Evolutionary conservation across 2,888 invertebrate genomes (phyloP).

Genomic region (Automeris io): DNA sequence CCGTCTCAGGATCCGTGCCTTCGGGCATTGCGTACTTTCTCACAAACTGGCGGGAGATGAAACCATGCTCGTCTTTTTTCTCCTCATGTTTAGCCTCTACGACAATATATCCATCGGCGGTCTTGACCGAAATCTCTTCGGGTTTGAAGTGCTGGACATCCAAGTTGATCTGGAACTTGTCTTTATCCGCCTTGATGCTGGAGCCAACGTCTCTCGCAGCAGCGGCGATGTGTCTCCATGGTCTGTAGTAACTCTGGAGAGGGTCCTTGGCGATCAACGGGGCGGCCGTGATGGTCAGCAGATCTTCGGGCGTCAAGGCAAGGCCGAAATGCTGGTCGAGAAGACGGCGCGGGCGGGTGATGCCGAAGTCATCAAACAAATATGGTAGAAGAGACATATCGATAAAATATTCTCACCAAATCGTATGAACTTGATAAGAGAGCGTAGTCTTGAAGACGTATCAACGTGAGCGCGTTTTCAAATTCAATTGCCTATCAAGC

Average conservation of each 20-base stretch:
- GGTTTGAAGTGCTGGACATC: conserved; percentile 86
- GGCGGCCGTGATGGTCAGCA: conserved; percentile 26
- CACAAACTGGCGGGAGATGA: conserved; percentile 82
- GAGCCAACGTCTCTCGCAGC: conserved; percentile 57
- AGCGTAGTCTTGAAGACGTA: conserved; percentile 1
- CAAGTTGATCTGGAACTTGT: conserved; percentile 80
- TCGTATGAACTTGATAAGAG: neutral
- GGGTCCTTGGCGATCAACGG: conserved; percentile 32
- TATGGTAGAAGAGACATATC: conserved; percentile 48
- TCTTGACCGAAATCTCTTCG: conserved; percentile 84
- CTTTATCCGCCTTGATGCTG: conserved; percentile 65
- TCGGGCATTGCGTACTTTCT: conserved; percentile 83
- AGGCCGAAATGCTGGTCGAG: conserved; percentile 47
- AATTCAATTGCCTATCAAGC: conserved; percentile 22
- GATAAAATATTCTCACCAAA: neutral
- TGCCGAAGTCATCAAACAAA: conserved; percentile 32
- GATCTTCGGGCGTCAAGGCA: conserved; percentile 41
- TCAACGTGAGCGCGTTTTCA: conserved; percentile 11
- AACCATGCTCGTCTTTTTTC: conserved; percentile 82
- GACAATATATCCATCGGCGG: conserved; percentile 80
- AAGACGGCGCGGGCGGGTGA: conserved; percentile 33
- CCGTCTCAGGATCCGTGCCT: conserved; percentile 79
- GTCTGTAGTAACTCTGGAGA: conserved; percentile 33
- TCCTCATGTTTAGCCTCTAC: conserved; percentile 88
- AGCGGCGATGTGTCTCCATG: conserved; percentile 44